These are phyloP conservation scores for Pristionchus fissidentatus DNA, from an alignment of 2,888 invertebrate genomes.

Conservation along the genomic window DNA sequence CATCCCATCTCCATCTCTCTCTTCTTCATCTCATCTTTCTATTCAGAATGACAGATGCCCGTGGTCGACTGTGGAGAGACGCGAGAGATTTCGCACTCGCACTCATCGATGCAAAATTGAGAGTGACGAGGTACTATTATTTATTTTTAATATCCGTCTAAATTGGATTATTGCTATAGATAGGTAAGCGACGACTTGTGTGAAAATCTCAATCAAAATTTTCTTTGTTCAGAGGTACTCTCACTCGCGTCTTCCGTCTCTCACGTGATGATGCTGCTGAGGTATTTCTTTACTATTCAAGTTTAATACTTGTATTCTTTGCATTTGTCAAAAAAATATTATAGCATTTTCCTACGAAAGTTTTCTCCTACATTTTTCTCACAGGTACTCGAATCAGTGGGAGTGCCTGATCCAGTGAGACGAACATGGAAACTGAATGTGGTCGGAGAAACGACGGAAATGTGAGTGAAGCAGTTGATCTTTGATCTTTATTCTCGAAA, in stretches of 20 bases:
- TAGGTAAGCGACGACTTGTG: neutral
- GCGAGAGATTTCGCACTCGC: conserved; percentile 46
- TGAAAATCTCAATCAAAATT: neutral
- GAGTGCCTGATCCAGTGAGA: neutral
- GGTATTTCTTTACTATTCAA: neutral
- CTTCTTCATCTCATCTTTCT: neutral
- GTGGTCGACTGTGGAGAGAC: conserved; percentile 43
- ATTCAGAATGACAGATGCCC: conserved; percentile 27
- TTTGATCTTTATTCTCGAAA: no score
- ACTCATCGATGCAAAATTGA: conserved; percentile 29
- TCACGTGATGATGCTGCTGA: conserved; percentile 34
- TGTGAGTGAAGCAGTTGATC: no score
- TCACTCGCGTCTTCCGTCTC: conserved; percentile 32
- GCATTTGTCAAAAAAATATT: neutral
- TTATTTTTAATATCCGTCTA: neutral
- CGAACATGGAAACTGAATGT: conserved; percentile 40
- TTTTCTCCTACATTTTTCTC: no score
- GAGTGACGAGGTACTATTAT: conserved; percentile 17
- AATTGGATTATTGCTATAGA: neutral
- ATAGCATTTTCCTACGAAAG: neutral
- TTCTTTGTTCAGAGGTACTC: neutral
- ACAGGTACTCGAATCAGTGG: conserved; percentile 39
- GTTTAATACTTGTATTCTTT: neutral
- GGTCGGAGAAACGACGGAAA: neutral
- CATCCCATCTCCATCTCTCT: neutral